A percentile compares a stretch with the other conserved stretches of the same genome.
phyloP scores from a whole-genome alignment of 2,888 invertebrate species.

The Netelia fuscicornis region DNA sequence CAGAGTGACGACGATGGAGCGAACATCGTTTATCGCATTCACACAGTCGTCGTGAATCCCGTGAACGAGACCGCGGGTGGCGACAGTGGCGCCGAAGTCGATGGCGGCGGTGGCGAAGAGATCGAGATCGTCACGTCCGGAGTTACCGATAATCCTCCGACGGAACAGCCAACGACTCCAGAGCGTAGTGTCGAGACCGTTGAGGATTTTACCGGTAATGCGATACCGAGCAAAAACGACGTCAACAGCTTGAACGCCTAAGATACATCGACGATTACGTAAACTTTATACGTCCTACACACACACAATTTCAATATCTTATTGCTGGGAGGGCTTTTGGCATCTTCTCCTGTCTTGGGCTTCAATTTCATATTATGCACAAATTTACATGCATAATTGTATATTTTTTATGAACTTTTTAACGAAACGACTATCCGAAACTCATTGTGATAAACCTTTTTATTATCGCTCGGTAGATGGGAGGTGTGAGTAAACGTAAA shows the following conservation, averaged over 20 bases:
- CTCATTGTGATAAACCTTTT: constrained; percentile 51
- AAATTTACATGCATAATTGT: background rate
- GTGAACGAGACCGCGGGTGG: constrained; percentile 74
- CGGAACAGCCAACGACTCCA: constrained; percentile 69
- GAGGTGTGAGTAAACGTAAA: too few species aligned
- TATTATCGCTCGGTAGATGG: background rate
- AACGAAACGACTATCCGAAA: constrained; percentile 42
- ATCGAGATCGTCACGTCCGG: constrained; percentile 66
- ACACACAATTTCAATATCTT: constrained; percentile 31
- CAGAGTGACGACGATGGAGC: constrained; percentile 82
- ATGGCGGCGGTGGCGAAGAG: constrained; percentile 63
- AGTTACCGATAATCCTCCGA: constrained; percentile 5
- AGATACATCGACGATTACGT: background rate
- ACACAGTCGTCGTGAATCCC: constrained; percentile 85
- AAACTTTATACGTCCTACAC: background rate
- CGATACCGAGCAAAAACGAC: constrained; percentile 77
- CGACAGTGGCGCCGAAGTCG: constrained; percentile 52
- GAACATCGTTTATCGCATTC: constrained; percentile 84
- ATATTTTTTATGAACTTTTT: constrained; percentile 23
- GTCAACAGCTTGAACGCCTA: constrained; percentile 78
- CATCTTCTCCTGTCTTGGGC: constrained; percentile 11
- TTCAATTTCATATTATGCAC: constrained; percentile 13
- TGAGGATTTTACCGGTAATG: constrained; percentile 82
- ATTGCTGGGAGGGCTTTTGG: background rate
- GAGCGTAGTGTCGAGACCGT: constrained; percentile 80